Percentiles rank a stretch among this genome's conserved stretches.
Conservation (phyloP, 2,888 invertebrate species). For the Oligia strigilis region DNA sequence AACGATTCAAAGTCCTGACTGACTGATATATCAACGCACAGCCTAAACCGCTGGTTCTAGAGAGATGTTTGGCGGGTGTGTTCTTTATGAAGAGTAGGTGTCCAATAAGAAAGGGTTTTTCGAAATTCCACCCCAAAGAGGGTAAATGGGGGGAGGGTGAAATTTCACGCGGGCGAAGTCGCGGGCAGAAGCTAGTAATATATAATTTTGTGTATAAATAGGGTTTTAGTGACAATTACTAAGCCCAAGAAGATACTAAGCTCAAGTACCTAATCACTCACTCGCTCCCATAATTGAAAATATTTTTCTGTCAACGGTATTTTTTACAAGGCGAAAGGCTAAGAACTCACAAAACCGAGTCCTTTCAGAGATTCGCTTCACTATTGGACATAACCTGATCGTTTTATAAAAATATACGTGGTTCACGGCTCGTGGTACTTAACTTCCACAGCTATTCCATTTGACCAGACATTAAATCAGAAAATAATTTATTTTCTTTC, state of each 20-base stretch:
- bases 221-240: background rate
- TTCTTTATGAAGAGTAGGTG: too few relatives aligned
- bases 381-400: background rate
- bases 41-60: too few relatives aligned
- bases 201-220: too few relatives aligned
- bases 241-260: background rate
- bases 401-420: background rate
- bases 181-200: too few relatives aligned
- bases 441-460: background rate
- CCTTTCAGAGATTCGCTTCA: background rate
- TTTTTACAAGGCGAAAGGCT: background rate
- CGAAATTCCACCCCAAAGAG: too few relatives aligned
- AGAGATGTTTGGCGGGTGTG: too few relatives aligned
- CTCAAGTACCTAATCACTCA: background rate
- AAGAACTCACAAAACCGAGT: background rate
- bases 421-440: background rate
- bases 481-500: background rate
- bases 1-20: too few relatives aligned
- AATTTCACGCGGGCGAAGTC: too few relatives aligned
- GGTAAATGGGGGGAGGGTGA: too few relatives aligned
- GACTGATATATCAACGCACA: too few relatives aligned
- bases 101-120: too few relatives aligned
- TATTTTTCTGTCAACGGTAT: background rate
- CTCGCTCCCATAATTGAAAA: background rate
- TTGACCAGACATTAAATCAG: background rate